Percentiles rank a stretch among this genome's conserved stretches.
phyloP scores from a whole-genome alignment of 2,888 invertebrate species.

The Dynastes grantii region DNA sequence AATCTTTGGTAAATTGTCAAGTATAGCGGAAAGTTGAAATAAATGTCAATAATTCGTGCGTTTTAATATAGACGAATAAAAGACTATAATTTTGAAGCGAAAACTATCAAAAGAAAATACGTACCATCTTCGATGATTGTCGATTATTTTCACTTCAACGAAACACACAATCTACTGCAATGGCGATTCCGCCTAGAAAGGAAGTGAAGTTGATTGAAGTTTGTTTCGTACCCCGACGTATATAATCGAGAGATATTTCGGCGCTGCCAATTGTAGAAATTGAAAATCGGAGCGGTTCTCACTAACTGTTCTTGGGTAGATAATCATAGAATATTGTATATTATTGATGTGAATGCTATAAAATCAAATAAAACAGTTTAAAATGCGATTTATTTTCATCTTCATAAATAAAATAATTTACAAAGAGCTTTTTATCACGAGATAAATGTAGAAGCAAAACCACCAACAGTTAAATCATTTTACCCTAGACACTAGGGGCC shows the following conservation, averaged over 20 bases:
- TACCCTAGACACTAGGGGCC: no score
- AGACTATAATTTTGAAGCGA: slow-evolving; percentile 18
- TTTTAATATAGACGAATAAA: not conserved
- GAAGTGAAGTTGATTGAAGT: slow-evolving; percentile 57
- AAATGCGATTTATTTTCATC: no score
- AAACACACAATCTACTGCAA: slow-evolving; percentile 87
- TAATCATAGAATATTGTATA: no score
- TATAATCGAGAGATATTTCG: slow-evolving; percentile 47
- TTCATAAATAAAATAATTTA: no score
- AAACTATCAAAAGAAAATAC: slow-evolving; percentile 65
- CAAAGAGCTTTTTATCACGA: no score
- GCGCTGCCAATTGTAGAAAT: not conserved
- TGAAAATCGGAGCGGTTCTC: not conserved
- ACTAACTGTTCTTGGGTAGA: not conserved
- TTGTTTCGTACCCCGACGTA: not conserved
- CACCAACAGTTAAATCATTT: no score
- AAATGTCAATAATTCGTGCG: not conserved
- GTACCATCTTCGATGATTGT: slow-evolving; percentile 89
- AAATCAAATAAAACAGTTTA: no score
- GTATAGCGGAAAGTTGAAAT: not conserved
- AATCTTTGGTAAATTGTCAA: slow-evolving; percentile 58
- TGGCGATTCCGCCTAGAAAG: slow-evolving; percentile 92
- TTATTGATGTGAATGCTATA: no score
- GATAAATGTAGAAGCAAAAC: no score
- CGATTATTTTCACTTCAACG: slow-evolving; percentile 75